Base-by-base conservation (phyloP, 2,113 vertebrate species). In the Ailurus styani region DNA sequence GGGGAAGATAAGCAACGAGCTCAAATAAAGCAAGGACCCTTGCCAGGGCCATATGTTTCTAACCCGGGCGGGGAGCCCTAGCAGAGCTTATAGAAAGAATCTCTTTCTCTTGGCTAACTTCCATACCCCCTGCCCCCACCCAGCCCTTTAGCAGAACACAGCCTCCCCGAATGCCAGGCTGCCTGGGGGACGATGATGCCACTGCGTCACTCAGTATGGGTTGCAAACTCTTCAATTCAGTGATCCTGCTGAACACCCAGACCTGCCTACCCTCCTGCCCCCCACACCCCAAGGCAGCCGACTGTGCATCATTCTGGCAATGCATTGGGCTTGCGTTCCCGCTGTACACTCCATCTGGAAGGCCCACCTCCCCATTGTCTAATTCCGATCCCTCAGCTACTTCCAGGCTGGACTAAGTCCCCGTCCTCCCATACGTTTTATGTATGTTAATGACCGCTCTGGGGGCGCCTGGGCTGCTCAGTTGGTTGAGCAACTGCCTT, bases 1-100 rank as follows among this genome's bases (percentile, higher is more conserved):
- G 27, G 20, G 29, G 45, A 86, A 50, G 62, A 68, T 34, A 83
- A 88, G 68, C 60, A 54, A 81, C 15, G 27, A 50, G 5, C 15
- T 10, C 84, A 95, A 85, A 86, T 45, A 75, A 95, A 81, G 64
- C 54, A 85, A 96, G 62, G 62, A 75, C 20, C 20, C 40, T 87
- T 94, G 93, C 64, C 68, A 96, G 86, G 50, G 68, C 79, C 93
- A 27, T 93, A 95, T 92, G 96, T 40, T 96, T 68, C 89, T 91
- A 89, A 55, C 45, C 23, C 40, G 54, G 29, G 45, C 73, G 23
- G 57, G 68, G 42, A 96, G 55, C 64, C 42, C 57, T 23, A 47
- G 55, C 2, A 66, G 81, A 52, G 37, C 45, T 89, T 79, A 79
- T 37, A 93, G 77, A 93, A 88, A 72, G 57, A 92, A 90, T 27